Evolutionary conservation across 2,888 invertebrate species (phyloP), one percentile per base, ranked within the genome.

Genomic region (Spisula subtruncata): DNA sequence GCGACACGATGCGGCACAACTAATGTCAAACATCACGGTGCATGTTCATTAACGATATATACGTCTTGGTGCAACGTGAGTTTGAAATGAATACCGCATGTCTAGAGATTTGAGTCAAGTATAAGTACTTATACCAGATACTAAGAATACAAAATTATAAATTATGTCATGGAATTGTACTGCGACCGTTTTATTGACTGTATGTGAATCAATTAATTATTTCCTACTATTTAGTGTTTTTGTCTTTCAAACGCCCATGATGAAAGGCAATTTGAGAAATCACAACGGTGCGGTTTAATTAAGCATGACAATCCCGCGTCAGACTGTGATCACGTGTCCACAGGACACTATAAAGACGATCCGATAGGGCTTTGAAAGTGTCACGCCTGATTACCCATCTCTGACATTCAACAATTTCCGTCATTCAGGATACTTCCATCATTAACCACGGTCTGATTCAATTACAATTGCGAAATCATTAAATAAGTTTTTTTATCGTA

Each of bases 201-300:
- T 25, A 1, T 10, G 25, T 66, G 25, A 66, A 66, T 25, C 25
- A 66, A 66, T 66, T 25, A 66, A 66, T 66, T n/a, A 20, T 12
- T 25, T 25, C 25, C n/a, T 25, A 25, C 60, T 66, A 25, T 66
- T 66, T 66, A 66, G 60, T 66, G 25, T 25, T n/a, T 25, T 12
- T 66, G 60, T 66, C 60, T 4, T 66, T 25, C 60, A 2, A 25
- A n/a, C 60, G 60, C 25, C n/a, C 60, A 25, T 1, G 60, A 66
- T 66, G 60, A 66, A 66, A 66, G 60, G 60, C 60, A 66, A n/a
- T 66, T 66, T 66, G n/a, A 66, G 60, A 66, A 25, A 66, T 66
- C 8, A 66, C 60, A 66, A 66, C 60, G 60, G 25, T 66, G 20
- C n/a, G 25, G 60, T 66, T 66, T 66, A 66, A 66, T 66, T 66